Evolutionary conservation across 2,888 invertebrate genomes (phyloP).

Genomic region (Bursaphelenchus okinawaensis): DNA sequence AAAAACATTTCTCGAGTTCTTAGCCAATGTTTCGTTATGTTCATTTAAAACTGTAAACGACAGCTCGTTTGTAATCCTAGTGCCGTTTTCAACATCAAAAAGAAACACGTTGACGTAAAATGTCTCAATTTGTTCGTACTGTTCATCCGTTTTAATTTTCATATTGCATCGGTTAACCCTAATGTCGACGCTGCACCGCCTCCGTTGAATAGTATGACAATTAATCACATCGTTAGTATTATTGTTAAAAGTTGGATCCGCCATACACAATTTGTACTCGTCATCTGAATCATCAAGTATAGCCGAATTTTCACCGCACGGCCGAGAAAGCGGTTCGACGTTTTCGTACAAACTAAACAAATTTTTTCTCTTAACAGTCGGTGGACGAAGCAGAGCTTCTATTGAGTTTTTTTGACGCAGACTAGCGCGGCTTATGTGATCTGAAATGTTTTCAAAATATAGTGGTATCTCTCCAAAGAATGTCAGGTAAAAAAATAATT

Average conservation of each 20-base stretch:
- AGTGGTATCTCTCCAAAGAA: no score
- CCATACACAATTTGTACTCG: constrained; percentile 1
- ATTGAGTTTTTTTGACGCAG: constrained; percentile 30
- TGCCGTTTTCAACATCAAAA: constrained; percentile 69
- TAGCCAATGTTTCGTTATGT: neutral
- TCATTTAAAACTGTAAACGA: constrained; percentile 17
- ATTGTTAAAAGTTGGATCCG: neutral
- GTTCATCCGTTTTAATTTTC: neutral
- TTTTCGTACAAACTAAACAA: constrained; percentile 48
- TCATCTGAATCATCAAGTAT: constrained; percentile 8
- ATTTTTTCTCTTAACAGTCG: constrained; percentile 51
- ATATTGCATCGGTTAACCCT: neutral
- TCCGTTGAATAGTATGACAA: neutral
- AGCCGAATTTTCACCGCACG: constrained; percentile 13
- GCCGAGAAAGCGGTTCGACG: constrained; percentile 23
- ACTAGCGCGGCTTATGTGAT: neutral
- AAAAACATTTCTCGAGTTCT: neutral
- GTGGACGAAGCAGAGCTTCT: constrained; percentile 49
- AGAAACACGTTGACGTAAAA: constrained; percentile 82
- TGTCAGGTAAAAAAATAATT: no score
- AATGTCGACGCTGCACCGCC: neutral
- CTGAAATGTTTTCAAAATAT: no score
- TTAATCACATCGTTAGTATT: neutral
- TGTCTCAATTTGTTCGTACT: constrained; percentile 70
- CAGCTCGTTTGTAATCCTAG: constrained; percentile 46